Evolutionary conservation across 2,888 invertebrate species (phyloP), one percentile per base, ranked within the genome.

Genomic region (Drosophila recens): DNA sequence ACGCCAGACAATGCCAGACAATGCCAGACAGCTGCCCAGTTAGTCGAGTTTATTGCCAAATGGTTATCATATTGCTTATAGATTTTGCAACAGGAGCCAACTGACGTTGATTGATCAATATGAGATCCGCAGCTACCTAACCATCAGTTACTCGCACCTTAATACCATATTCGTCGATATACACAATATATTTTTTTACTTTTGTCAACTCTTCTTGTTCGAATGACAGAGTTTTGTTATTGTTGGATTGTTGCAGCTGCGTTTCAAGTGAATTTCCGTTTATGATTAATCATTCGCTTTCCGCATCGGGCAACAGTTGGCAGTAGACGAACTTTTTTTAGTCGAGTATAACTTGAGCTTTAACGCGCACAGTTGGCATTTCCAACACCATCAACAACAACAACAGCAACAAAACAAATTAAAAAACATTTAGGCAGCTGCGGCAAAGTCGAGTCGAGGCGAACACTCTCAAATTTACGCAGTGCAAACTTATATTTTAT

Each of bases 71-170:
- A 91, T 91, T 91, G 91, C 90, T 91, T 90, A 91, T 91, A 88
- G 90, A 92, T 92, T 91, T 91, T 80, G 81, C 82, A 79, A 54
- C 67, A 82, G 79, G 58, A 72, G 64, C 72, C 89, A 80, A 79
- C 82, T 91, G 92, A 91, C 91, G 87, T 90, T 91, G 92, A 91
- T 91, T 92, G 92, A 91, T 91, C 92, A 90, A 91, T 91, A 90
- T 80, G 90, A 89, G 89, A 87, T 72, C 58, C 72, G 67, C 87
- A 88, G 83, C 64, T 78, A 86, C 83, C 80, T 61, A 72, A 80
- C 81, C 67, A 67, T 79, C 79, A 67, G 67, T 71, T 72, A 73
- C 63, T 43, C 65, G 30, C 61, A 73, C 67, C 70, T 61, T 75
- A 57, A 59, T 67, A 11, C 8, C 13, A 15, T 8, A 15, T 27